Base-by-base conservation (phyloP, 92 coral and sea anemone genomes). In the Isaurus tuberculatus region DNA sequence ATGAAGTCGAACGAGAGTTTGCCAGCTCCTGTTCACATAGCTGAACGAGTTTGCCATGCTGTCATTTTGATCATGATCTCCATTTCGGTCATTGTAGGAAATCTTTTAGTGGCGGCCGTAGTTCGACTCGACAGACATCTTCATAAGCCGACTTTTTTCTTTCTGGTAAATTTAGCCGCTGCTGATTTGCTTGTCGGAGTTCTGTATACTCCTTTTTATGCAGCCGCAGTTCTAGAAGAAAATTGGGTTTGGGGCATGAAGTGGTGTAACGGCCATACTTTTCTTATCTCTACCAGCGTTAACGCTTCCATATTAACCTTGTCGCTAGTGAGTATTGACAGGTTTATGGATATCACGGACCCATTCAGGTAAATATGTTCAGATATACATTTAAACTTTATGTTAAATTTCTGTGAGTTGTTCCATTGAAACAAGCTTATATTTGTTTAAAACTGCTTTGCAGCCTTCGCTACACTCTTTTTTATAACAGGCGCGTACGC, bases 141-240 rank as follows among this genome's bases (percentile, higher is more conserved):
- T 1, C 92, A 85, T 46, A 68, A 72, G 60, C 92, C 92, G 4
- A 89, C 92, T 3, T 89, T 89, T 22, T 89, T 85, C 65, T 86
- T 89, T 82, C 70, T 89, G 2, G 87, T 86, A 43, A 89, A 89
- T 58, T 73, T 89, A n/a, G 79, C 86, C 15, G 81, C 73, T 17
- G 92, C 92, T 3, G 92, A 89, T 40, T 51, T 89, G 28, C 46
- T 89, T 43, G 83, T 85, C 1, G 83, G 89, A 7, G 67, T 57
- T 4, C 28, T 71, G 22, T 89, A 89, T 32, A 65, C 67, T n/a
- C 92, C 92, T 9, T 80, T 89, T 40, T 89, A 89, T 43, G 81
- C 74, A 15, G 83, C 83, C 20, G 53, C 89, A 32, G 89, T 89
- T 22, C 72, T 89, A 0, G 69, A 86, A 23, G 84, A 80, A 75